Evolutionary conservation across 2,797 vertebrate species (phyloP), one percentile per base, ranked within the genome.

Genomic region (Brotula barbata): DNA sequence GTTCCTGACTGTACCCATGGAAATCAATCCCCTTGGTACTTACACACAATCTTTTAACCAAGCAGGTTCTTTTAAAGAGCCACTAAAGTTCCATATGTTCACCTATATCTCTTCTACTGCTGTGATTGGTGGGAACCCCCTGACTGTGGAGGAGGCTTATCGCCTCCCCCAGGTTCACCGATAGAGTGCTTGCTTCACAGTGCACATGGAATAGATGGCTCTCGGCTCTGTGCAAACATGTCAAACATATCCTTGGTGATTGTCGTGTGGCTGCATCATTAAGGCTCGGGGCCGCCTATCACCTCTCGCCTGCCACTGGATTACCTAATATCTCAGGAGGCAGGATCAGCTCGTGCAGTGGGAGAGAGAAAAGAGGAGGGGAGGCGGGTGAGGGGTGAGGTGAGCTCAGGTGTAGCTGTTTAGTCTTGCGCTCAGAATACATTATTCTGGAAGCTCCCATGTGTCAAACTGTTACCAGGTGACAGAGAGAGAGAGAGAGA

Each of bases 391-490:
- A 40, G 33, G 9, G 34, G 14, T 10, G 39, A 28, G 58, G 67
- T 68, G 64, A 78, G 80, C 81, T 86, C 74, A 73, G 73, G 78
- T 85, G 78, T 73, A 75, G 73, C 76, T 66, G 74, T 75, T 76
- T 69, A 82, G 76, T 71, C 54, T 44, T 52, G 87, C 68, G 72
- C 80, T 80, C 37, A 40, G 75, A 83, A 82, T 74, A 71, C 62
- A 78, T 81, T 80, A 84, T 57, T 49, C 55, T 53, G 57, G 58
- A 75, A 69, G 62, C 73, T 80, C 69, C 71, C 39, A 1, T 36
- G 78, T 84, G 69, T 84, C 77, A 67, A 79, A 80, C 61, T 59
- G 82, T 88, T 86, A 81, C 87, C 85, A 85, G 86, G 89, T 84
- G 82, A 87, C 46, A 2, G 68, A 61, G 59, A n/a, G 74, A 66